Evolutionary conservation across 2,797 vertebrate species (phyloP).

Genomic region (Pangasius macronema): DNA sequence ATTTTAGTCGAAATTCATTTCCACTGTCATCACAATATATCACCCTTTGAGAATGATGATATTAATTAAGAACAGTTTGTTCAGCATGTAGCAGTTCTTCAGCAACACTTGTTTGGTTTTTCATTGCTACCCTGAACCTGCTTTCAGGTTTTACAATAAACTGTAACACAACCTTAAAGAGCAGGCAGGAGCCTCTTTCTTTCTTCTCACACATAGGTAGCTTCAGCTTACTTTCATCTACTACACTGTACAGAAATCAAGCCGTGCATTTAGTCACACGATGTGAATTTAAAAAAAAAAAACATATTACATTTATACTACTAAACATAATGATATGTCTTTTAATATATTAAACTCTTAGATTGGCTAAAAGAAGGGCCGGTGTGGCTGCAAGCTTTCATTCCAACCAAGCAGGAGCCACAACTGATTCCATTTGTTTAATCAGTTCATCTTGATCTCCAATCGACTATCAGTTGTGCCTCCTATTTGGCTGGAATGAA

Average conservation of each 20-base stretch:
- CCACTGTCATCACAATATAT: background rate
- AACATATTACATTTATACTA: background rate
- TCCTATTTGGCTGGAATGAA: no score
- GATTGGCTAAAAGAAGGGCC: background rate
- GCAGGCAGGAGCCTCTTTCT: background rate
- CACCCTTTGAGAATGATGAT: background rate
- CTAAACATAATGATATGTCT: background rate
- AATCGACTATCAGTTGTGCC: no score
- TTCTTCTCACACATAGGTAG: background rate
- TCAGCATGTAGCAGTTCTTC: background rate
- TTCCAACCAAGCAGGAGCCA: no score
- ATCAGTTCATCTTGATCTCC: no score
- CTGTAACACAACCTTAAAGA: constrained; percentile 7
- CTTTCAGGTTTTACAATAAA: background rate
- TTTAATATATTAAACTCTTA: background rate
- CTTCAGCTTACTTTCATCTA: background rate
- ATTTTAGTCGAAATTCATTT: background rate
- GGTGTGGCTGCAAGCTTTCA: background rate
- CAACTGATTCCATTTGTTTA: no score
- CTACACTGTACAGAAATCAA: background rate
- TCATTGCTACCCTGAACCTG: constrained; percentile 6
- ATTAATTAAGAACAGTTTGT: background rate
- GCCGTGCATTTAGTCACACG: background rate
- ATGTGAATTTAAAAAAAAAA: background rate
- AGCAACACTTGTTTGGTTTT: constrained; percentile 10